These are phyloP conservation scores for Oceanodroma tethys DNA, from an alignment of 2,113 vertebrate genomes.

Conservation along the genomic window DNA sequence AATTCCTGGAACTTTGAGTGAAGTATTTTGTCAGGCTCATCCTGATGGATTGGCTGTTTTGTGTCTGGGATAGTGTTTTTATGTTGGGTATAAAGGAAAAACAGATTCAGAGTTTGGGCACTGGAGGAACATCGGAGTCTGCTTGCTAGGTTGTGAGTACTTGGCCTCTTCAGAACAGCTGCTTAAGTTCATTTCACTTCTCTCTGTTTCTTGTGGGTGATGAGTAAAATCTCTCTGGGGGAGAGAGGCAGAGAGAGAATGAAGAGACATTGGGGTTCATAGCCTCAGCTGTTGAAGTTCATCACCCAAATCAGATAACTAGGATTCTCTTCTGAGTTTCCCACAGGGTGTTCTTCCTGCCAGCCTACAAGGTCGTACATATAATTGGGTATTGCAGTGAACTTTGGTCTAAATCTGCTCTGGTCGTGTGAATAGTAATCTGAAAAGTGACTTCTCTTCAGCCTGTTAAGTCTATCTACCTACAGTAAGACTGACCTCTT, in stretches of 20 bases:
- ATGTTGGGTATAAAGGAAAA: neutral
- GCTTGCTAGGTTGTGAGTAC: neutral
- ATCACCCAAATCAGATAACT: constrained; percentile 59
- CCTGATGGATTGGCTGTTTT: neutral
- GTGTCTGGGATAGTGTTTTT: neutral
- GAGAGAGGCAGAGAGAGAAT: constrained; percentile 6
- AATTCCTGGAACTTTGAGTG: neutral
- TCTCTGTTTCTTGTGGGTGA: constrained; percentile 57
- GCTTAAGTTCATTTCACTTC: constrained; percentile 17
- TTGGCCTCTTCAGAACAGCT: constrained; percentile 46
- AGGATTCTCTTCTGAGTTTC: constrained; percentile 58
- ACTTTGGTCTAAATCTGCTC: neutral
- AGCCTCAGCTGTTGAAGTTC: constrained; percentile 68
- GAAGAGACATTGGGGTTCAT: constrained; percentile 46
- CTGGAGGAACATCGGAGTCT: neutral
- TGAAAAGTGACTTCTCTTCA: neutral
- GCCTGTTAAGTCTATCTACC: neutral
- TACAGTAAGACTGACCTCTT: neutral
- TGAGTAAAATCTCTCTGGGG: constrained; percentile 40
- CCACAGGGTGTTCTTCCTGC: neutral
- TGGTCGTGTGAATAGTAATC: neutral
- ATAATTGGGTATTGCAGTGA: constrained; percentile 39
- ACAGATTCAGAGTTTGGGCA: neutral
- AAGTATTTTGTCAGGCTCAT: neutral
- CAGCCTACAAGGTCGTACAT: constrained; percentile 9